Base-by-base conservation (phyloP, 2,888 invertebrate genomes). In the Blera fallax region DNA sequence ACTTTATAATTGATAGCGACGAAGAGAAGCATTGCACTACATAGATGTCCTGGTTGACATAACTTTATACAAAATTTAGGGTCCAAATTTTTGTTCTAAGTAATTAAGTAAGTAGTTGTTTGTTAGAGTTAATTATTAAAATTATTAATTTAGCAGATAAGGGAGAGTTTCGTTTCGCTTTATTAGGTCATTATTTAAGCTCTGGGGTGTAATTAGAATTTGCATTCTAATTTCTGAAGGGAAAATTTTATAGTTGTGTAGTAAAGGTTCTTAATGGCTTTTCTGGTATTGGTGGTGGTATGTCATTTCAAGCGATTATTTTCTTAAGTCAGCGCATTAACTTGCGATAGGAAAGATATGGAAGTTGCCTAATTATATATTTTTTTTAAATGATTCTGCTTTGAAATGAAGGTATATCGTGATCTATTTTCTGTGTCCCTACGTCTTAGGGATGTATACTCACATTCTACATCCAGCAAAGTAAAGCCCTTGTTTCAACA, bases 71-170 rank as follows among this genome's bases (percentile, higher is more conserved):
- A 34, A 64, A 76, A 83, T 67, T 69, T 48, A 50, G 37, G 27
- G 45, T 62, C 14, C 8, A 54, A 58, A 48, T 43, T 72, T 72
- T 54, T 50, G 6, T 50, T 40, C 11, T 54, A 11, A 11, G 21
- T 67, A 64, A 84, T 79, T 74, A 64, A 74, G 65, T 52, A 64
- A 79, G 70, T 52, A 45, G 82, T 65, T 76, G 70, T 78, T 73
- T 73, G 56, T 37, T 80, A 58, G 21, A 45, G 45, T 73, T 83
- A 74, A 74, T 73, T 74, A 56, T 34, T 45, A 45, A 60, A 60
- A 54, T 52, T 67, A 80, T 73, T 60, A 37, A 34, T 40, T 27
- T 18, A 8, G 18, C 21, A 50, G 50, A 58, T 65, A 67, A 60
- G 65, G 21, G 34, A 16, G 50, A 34, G 40, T 79, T 58, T 37